A percentile compares a stretch with the other conserved stretches of the same genome.
phyloP scores from a whole-genome alignment of 2,113 vertebrate species.

The Lipophrys pholis region DNA sequence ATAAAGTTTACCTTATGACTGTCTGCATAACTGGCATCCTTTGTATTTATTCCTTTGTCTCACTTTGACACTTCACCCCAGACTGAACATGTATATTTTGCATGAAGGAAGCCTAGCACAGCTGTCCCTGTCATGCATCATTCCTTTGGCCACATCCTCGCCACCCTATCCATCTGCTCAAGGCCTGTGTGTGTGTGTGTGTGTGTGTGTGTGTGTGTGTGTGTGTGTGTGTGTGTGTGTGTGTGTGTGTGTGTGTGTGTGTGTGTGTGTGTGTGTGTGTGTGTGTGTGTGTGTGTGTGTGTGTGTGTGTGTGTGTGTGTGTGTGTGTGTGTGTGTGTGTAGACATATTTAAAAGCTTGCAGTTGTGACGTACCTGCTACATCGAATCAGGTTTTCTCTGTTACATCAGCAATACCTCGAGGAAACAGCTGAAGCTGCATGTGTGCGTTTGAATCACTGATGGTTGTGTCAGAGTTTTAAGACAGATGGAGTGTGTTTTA shows the following conservation, averaged over 20 bases:
- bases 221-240: constrained; percentile 6
- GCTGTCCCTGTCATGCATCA: constrained; percentile 77
- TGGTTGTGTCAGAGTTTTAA: constrained; percentile 41
- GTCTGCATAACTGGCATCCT: constrained; percentile 27
- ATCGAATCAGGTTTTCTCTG: constrained; percentile 59
- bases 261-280: background rate
- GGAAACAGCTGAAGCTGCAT: constrained; percentile 57
- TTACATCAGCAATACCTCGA: constrained; percentile 54
- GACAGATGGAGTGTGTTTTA: constrained; percentile 51
- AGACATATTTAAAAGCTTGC: constrained; percentile 52
- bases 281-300: background rate
- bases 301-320: constrained; percentile 1
- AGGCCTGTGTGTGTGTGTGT: constrained; percentile 16
- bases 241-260: background rate
- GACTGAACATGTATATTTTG: constrained; percentile 70
- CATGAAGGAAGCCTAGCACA: constrained; percentile 72
- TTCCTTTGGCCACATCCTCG: constrained; percentile 71
- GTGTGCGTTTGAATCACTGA: constrained; percentile 35
- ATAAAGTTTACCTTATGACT: background rate
- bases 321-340: background rate
- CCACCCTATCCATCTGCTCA: constrained; percentile 70
- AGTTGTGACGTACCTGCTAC: constrained; percentile 54
- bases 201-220: constrained; percentile 28
- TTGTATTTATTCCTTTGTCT: constrained; percentile 52
- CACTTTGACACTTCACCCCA: constrained; percentile 47